Percentiles rank a stretch among this genome's conserved stretches.
Conservation (phyloP, 1,140 invertebrate species). For the Gonatopus flavifemur region DNA sequence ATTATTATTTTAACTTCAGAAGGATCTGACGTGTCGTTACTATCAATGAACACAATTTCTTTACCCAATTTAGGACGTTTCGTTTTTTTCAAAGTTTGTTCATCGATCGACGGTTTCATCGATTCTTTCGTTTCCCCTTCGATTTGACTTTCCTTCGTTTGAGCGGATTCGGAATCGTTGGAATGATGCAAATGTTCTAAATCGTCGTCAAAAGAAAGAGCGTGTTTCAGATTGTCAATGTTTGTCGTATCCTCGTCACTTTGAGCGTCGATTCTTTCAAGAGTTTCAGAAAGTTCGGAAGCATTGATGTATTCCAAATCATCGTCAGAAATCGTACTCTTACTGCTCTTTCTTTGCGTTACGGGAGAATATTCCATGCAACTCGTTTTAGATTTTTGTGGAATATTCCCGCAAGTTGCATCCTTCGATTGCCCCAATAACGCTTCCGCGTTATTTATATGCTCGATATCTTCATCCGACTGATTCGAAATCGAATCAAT, state of each 20-base stretch:
- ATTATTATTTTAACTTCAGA: slow-evolving; percentile 33
- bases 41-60: slow-evolving; percentile 35
- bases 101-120: neutral
- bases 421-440: too few species aligned
- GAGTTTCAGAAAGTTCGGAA: slow-evolving; percentile 31
- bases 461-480: slow-evolving; percentile 49
- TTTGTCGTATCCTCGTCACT: neutral
- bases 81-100: neutral
- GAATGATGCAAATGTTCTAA: slow-evolving; percentile 44
- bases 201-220: slow-evolving; percentile 44
- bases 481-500: slow-evolving; percentile 26
- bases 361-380: slow-evolving; percentile 15
- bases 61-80: slow-evolving; percentile 9
- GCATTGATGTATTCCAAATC: slow-evolving; percentile 49
- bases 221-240: neutral
- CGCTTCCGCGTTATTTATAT: slow-evolving; percentile 34
- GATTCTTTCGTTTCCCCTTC: slow-evolving; percentile 2
- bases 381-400: too few species aligned
- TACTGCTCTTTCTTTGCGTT: slow-evolving; percentile 39
- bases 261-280: neutral
- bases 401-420: too few species aligned
- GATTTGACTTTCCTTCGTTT: neutral
- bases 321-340: slow-evolving; percentile 50
- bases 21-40: slow-evolving; percentile 11
- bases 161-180: slow-evolving; percentile 11